phyloP scores from a whole-genome alignment of 2,797 vertebrate species.

The Pseudocheirus occidentalis region DNA sequence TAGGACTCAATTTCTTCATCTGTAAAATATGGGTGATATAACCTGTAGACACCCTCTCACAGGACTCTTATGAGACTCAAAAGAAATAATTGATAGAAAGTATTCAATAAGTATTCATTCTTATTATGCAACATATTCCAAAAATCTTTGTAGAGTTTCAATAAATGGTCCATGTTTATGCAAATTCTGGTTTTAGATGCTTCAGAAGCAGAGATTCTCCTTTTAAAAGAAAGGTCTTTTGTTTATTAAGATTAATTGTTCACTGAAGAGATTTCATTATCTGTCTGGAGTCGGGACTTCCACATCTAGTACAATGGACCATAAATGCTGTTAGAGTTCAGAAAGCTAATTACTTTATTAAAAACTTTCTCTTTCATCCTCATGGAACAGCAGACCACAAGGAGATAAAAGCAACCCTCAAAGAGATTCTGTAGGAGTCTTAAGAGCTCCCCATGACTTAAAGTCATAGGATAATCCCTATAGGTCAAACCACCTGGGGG shows the following conservation, averaged over 20 bases:
- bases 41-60: neutral
- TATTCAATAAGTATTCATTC: neutral
- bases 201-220: too few relatives aligned
- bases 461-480: too few relatives aligned
- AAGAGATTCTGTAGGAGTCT: neutral
- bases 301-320: too few relatives aligned
- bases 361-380: neutral
- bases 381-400: neutral
- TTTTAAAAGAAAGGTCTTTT: too few relatives aligned
- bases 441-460: neutral
- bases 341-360: neutral
- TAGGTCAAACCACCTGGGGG: too few relatives aligned
- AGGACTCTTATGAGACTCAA: neutral
- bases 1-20: neutral
- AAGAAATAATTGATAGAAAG: neutral
- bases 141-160: neutral
- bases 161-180: neutral
- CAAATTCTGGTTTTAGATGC: too few relatives aligned
- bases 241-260: too few relatives aligned
- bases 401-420: neutral
- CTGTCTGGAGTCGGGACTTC: too few relatives aligned
- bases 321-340: too few relatives aligned
- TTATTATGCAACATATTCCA: neutral
- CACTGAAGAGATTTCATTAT: too few relatives aligned
- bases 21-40: neutral